These are phyloP conservation scores for Chalcis sispes DNA, from an alignment of 2,888 invertebrate species.

Conservation along the genomic window DNA sequence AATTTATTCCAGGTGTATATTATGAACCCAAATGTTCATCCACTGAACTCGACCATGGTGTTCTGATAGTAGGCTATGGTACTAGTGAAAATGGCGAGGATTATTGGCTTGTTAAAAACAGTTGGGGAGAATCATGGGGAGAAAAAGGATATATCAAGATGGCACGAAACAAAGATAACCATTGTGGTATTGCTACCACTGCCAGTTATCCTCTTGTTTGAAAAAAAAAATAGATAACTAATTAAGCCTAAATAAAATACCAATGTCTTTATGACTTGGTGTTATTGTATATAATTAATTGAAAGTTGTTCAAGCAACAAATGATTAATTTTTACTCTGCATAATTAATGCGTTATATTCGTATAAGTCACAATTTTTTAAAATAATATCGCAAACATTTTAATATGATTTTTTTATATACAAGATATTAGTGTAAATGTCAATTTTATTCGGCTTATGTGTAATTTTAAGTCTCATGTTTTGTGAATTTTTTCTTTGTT, in stretches of 20 bases:
- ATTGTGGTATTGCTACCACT: constrained; percentile 90
- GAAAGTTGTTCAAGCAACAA: constrained; percentile 13
- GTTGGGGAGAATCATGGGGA: constrained; percentile 90
- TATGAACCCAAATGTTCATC: constrained; percentile 87
- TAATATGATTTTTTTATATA: background rate
- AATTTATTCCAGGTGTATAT: constrained; percentile 80
- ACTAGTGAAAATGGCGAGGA: constrained; percentile 80
- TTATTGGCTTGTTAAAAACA: constrained; percentile 93
- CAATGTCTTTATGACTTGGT: background rate
- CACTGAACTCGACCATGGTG: constrained; percentile 88
- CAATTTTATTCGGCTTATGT: too few relatives aligned
- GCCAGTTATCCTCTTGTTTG: constrained; percentile 90
- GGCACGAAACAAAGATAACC: constrained; percentile 88
- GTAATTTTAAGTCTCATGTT: background rate
- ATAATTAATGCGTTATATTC: background rate
- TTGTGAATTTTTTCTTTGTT: background rate
- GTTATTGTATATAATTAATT: constrained; percentile 6
- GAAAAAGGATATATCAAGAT: constrained; percentile 91
- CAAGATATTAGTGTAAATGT: background rate
- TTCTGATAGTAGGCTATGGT: constrained; percentile 90
- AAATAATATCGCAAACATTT: constrained; percentile 11
- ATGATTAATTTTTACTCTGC: background rate
- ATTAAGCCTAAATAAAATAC: background rate
- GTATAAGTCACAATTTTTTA: background rate
- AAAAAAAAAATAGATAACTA: background rate